These are phyloP conservation scores for Halcyon chelicuti DNA, from an alignment of 2,797 vertebrate genomes.

Conservation along the genomic window DNA sequence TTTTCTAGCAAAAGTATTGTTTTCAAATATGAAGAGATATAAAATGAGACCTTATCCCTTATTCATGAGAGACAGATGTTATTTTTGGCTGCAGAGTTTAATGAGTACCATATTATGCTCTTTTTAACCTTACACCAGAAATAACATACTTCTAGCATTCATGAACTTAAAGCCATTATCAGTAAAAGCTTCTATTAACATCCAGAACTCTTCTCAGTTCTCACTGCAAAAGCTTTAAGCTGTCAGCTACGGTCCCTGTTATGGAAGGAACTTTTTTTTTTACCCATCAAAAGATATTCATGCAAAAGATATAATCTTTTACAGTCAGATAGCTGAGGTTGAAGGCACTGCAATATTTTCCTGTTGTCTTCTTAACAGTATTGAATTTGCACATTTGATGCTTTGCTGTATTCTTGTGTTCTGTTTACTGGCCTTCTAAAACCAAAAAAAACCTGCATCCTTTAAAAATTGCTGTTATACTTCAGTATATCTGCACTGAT, in stretches of 20 bases:
- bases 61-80: slow-evolving; percentile 80
- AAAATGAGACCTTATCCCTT: slow-evolving; percentile 71
- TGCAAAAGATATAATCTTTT: background rate
- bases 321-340: background rate
- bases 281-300: background rate
- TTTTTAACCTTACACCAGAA: slow-evolving; percentile 73
- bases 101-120: slow-evolving; percentile 76
- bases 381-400: background rate
- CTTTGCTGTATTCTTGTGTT: background rate
- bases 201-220: slow-evolving; percentile 56
- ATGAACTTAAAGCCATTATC: slow-evolving; percentile 70
- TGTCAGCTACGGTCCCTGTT: slow-evolving; percentile 10
- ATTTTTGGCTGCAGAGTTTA: slow-evolving; percentile 77
- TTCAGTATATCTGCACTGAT: slow-evolving; percentile 50
- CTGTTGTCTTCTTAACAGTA: background rate
- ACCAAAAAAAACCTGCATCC: background rate
- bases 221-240: slow-evolving; percentile 31
- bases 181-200: slow-evolving; percentile 71
- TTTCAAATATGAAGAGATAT: slow-evolving; percentile 71
- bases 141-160: slow-evolving; percentile 65
- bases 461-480: background rate
- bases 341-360: background rate
- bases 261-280: background rate
- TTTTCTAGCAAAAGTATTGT: slow-evolving; percentile 58
- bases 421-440: background rate